Base-by-base conservation (phyloP, 2,888 invertebrate genomes). In the Spialia ferax region DNA sequence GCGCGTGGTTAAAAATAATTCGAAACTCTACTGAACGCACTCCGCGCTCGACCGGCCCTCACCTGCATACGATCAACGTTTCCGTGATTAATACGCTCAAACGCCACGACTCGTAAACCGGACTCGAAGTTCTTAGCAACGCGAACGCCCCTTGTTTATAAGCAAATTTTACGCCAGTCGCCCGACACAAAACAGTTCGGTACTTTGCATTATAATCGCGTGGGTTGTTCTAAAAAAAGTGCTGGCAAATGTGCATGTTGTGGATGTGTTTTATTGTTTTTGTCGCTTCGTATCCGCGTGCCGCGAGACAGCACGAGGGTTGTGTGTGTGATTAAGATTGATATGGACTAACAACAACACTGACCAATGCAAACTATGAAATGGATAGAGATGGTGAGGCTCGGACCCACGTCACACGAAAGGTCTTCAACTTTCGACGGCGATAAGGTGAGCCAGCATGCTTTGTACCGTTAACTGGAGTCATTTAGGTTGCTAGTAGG, bases 351-450 rank as follows among this genome's bases (percentile, higher is more conserved):
- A 70, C 32, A 4, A 10, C 29, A 74, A 75, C 77, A 60, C 23
- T 71, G 66, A 72, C 79, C 81, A 79, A 93, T 92, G 91, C 90
- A 91, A 82, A 87, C 91, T 78, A 87, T 92, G 81, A 92, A 91
- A 81, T 92, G 88, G 87, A 91, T 91, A 83, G 93, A 92, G 77
- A 91, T 93, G 93, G 91, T 92, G 79, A 86, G 86, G 70, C 86
- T 92, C 71, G 89, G 88, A 68, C 87, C 89, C 15, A 73, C 79
- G 69, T 73, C 80, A 64, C 74, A 73, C 81, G 88, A 87, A 76
- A 83, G 83, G 80, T 79, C 87, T 78, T 79, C 87, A 71, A 79
- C 84, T 83, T 91, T 83, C 83, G 89, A 91, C 79, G 79, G 65
- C 74, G 88, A 89, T 75, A 86, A 91, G 91, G 91, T 92, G 82